Conservation (phyloP, 92 coral and sea anemone species). For the Pocillopora grandis region DNA sequence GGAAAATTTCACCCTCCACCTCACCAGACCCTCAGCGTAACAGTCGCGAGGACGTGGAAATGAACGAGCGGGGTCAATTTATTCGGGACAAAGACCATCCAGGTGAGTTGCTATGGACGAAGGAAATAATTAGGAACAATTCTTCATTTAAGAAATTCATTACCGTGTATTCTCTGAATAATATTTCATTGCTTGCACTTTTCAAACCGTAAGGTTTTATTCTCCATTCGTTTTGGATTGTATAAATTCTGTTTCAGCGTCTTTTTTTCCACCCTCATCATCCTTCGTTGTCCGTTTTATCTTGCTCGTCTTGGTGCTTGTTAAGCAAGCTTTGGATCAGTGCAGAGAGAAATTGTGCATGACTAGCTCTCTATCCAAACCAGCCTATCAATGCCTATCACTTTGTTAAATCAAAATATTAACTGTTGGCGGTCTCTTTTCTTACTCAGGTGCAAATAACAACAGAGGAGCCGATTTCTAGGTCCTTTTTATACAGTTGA, state of each 20-base stretch:
- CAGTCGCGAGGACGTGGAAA: constrained; percentile 49
- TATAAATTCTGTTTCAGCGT: too few relatives aligned
- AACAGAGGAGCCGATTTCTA: neutral
- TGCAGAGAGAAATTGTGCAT: neutral
- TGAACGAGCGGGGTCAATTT: constrained; percentile 51
- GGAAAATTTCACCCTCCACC: constrained; percentile 51
- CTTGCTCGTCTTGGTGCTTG: too few relatives aligned
- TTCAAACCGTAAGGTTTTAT: too few relatives aligned
- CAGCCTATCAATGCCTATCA: neutral
- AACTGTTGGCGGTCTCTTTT: neutral
- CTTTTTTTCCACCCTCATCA: too few relatives aligned
- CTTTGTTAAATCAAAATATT: neutral
- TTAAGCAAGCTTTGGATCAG: too few relatives aligned
- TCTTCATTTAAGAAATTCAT: neutral
- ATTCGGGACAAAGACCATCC: constrained; percentile 8
- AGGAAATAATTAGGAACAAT: neutral
- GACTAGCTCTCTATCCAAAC: neutral
- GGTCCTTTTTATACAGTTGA: too few relatives aligned
- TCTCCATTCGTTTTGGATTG: too few relatives aligned
- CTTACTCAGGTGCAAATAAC: constrained; percentile 17
- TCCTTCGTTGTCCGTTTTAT: too few relatives aligned
- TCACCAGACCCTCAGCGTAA: constrained; percentile 20
- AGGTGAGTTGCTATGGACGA: neutral
- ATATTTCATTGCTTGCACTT: too few relatives aligned
- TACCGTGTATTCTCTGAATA: neutral